Evolutionary conservation across 2,888 invertebrate species (phyloP).

Genomic region (Uloborus plumipes): DNA sequence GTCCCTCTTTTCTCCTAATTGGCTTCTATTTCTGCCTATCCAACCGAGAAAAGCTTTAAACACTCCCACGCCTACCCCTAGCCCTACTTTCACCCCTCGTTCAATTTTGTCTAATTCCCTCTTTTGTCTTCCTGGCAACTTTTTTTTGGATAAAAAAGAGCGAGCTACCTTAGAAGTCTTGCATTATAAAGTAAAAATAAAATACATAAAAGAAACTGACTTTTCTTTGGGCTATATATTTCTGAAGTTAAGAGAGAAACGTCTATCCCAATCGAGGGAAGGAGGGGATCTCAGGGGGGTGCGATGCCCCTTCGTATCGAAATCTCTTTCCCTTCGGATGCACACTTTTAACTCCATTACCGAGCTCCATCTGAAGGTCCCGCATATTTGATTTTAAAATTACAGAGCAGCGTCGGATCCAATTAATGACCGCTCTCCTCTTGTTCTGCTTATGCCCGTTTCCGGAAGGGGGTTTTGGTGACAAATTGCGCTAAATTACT

Average conservation of each 20-base stretch:
- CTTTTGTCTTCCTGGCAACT: conserved; percentile 39
- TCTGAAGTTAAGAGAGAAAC: conserved; percentile 45
- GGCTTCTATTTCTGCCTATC: conserved; percentile 61
- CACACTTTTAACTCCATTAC: conserved; percentile 65
- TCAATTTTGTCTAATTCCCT: conserved; percentile 55
- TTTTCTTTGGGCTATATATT: conserved; percentile 52
- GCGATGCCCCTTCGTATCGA: conserved; percentile 49
- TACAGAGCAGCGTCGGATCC: conserved; percentile 61
- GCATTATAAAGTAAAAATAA: conserved; percentile 57
- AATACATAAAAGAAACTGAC: conserved; percentile 42
- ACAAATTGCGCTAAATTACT: conserved; percentile 66
- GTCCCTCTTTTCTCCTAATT: conserved; percentile 47
- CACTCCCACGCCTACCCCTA: conserved; percentile 39
- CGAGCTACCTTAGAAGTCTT: conserved; percentile 39
- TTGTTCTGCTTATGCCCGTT: conserved; percentile 56
- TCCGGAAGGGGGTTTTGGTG: conserved; percentile 62
- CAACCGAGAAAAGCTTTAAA: conserved; percentile 61
- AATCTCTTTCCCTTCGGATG: conserved; percentile 57
- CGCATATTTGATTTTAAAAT: conserved; percentile 66
- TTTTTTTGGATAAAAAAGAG: conserved; percentile 36
- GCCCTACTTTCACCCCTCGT: conserved; percentile 35
- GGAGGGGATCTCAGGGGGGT: background rate
- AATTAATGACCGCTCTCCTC: conserved; percentile 60
- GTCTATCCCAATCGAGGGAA: conserved; percentile 46
- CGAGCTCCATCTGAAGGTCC: conserved; percentile 58